Conservation (phyloP, 1,140 invertebrate genomes). For the Lepidurus apus region DNA sequence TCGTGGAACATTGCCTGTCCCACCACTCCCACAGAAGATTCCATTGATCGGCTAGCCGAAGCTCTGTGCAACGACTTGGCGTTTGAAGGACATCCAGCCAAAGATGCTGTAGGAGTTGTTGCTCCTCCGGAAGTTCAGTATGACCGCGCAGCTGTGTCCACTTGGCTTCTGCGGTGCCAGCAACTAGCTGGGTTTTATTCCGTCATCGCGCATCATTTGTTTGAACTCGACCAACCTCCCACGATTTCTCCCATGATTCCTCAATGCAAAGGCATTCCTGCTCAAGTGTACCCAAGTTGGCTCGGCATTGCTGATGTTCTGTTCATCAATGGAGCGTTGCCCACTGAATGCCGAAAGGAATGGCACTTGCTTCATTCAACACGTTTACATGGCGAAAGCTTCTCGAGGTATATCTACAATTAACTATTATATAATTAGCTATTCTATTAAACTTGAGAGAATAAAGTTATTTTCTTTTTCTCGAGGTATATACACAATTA, state of each 20-base stretch:
- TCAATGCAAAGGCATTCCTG: constrained; percentile 27
- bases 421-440: not conserved
- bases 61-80: not conserved
- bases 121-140: not conserved
- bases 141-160: not conserved
- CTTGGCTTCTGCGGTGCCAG: constrained; percentile 16
- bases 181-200: constrained; percentile 23
- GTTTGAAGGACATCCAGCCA: not conserved
- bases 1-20: constrained; percentile 5
- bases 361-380: constrained; percentile 80
- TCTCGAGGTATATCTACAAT: constrained; percentile 49
- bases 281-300: constrained; percentile 31
- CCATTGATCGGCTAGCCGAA: not conserved
- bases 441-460: not conserved
- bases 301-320: constrained; percentile 68
- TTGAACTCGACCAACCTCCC: constrained; percentile 18
- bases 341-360: constrained; percentile 61
- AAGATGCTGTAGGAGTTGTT: constrained; percentile 7
- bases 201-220: constrained; percentile 28
- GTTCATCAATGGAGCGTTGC: constrained; percentile 68
- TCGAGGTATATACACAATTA: constrained; percentile 44
- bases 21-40: not conserved
- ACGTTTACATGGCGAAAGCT: constrained; percentile 73
- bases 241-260: constrained; percentile 25
- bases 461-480: constrained; percentile 47